A percentile compares a stretch with the other conserved stretches of the same genome.
Conservation (phyloP, 2,888 invertebrate species). For the Chrysolina haemoptera region DNA sequence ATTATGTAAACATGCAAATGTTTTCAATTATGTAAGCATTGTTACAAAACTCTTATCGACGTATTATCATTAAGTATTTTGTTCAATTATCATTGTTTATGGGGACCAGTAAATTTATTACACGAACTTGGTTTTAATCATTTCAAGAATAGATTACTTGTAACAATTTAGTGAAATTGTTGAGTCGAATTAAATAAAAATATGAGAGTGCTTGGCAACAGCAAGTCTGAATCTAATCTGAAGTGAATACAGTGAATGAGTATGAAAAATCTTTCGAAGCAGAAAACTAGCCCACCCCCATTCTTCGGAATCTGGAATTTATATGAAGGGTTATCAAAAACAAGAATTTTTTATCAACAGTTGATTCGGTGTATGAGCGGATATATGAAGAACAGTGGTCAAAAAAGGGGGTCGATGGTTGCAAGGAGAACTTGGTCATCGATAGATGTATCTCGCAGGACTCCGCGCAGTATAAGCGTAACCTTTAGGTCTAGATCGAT, state of each 20-base stretch:
- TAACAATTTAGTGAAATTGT: neutral
- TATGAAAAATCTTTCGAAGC: too few relatives aligned
- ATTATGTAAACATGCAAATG: slow-evolving; percentile 28
- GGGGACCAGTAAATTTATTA: slow-evolving; percentile 18
- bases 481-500: too few relatives aligned
- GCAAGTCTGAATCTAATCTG: neutral
- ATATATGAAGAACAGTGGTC: too few relatives aligned
- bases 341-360: too few relatives aligned
- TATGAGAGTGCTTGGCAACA: neutral
- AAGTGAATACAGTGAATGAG: neutral
- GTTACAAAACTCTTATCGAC: slow-evolving; percentile 17
- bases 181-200: neutral
- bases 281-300: too few relatives aligned
- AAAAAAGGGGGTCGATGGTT: too few relatives aligned
- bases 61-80: slow-evolving; percentile 11
- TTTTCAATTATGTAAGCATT: slow-evolving; percentile 27
- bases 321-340: too few relatives aligned
- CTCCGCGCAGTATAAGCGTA: too few relatives aligned
- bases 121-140: slow-evolving; percentile 2
- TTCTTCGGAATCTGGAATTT: too few relatives aligned
- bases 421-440: too few relatives aligned
- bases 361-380: too few relatives aligned
- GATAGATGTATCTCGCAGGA: too few relatives aligned
- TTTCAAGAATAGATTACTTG: neutral
- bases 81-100: slow-evolving; percentile 24